A percentile compares a stretch with the other conserved stretches of the same genome.
phyloP scores from a whole-genome alignment of 2,888 invertebrate species.

The Himalopsyche tibetana region DNA sequence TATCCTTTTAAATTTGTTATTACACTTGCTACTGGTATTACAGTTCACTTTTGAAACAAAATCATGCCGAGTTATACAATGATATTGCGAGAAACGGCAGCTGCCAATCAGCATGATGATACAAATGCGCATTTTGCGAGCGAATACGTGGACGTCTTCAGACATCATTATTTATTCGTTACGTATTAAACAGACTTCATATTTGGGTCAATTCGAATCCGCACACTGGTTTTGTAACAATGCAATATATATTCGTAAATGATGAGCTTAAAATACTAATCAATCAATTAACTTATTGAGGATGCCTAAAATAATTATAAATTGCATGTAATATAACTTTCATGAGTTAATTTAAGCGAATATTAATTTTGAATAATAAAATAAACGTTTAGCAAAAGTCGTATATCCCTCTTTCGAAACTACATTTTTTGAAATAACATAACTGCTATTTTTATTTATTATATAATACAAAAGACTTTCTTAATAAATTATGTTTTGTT shows the following conservation, averaged over 20 bases:
- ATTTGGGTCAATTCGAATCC: slow-evolving; percentile 6
- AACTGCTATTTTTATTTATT: no score
- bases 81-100: slow-evolving; percentile 13
- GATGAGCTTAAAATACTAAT: no score
- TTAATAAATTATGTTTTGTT: no score
- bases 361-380: no score
- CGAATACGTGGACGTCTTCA: slow-evolving; percentile 19
- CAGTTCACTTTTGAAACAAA: neutral
- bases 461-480: no score
- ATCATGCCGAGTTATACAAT: slow-evolving; percentile 24
- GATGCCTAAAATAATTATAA: no score
- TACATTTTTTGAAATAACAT: no score
- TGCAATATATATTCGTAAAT: neutral
- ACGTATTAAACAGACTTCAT: neutral
- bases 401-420: no score
- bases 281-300: no score
- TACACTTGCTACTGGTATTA: slow-evolving; percentile 29
- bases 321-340: no score
- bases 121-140: slow-evolving; percentile 15
- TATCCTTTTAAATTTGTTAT: slow-evolving; percentile 23
- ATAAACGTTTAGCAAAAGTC: no score
- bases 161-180: slow-evolving; percentile 1
- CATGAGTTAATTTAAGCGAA: no score
- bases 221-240: neutral
- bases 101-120: slow-evolving; percentile 37